Base-by-base conservation (phyloP, 2,113 vertebrate genomes). In the Amphilophus citrinellus region DNA sequence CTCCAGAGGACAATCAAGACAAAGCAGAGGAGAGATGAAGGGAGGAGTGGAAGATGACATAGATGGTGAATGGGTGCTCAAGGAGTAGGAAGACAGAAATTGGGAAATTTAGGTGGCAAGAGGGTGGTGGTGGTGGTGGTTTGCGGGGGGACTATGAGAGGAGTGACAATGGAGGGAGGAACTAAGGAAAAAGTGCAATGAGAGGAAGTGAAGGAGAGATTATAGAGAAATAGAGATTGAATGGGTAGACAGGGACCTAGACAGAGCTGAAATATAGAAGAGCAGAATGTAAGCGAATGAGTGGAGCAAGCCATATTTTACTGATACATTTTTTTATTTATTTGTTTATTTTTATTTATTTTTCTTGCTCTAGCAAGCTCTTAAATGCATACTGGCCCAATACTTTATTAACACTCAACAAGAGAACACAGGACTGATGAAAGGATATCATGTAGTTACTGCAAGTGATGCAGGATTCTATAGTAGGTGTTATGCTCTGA, bases 1-100 rank as follows among this genome's bases (percentile, higher is more conserved):
- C 94, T 87, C 92, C 2, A 42, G 92, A 93, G 89, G 76, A 87
- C 90, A 11, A 90, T 90, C 76, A 79, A 91, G 84, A 90, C 78
- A 63, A 79, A 87, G 83, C 75, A 84, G 84, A 77, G 76, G 47
- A 83, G 65, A 85, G 68, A 86, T 71, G 79, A 60, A 53, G 80
- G 77, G 82, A 68, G 76, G 83, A 75, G 68, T 39, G 73, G 53
- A 59, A 68, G 76, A 60, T 79, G 84, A 87, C 88, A 78, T 71
- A 68, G 89, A 77, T 57, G 78, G 86, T 2, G 35, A 90, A 92
- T 82, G 73, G 83, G 61, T 83, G 87, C 80, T 80, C 2, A 0
- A 90, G 87, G 90, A 92, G 56, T 22, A 79, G 68, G 56, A 65
- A 65, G 30, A 61, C 30, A 30, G 59, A 83, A 85, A 89, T 76